Evolutionary conservation across 1,140 invertebrate species (phyloP), one percentile per base, ranked within the genome.

Genomic region (Hetaerina americana): DNA sequence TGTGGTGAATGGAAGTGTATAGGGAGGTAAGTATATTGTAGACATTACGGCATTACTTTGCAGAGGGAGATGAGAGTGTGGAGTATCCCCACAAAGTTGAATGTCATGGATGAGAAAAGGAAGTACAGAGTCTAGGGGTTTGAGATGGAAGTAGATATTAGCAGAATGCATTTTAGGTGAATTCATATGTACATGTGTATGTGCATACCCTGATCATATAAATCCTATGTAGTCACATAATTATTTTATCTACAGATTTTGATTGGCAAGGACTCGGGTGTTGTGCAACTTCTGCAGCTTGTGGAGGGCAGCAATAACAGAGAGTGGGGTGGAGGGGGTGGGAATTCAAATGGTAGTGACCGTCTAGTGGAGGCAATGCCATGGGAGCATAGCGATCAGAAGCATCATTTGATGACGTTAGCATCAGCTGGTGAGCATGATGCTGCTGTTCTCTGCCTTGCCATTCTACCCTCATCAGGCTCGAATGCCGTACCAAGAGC

Each of bases 201-300:
- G n/a, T n/a, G n/a, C n/a, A n/a, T n/a, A n/a, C n/a, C n/a, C n/a
- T n/a, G n/a, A n/a, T n/a, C n/a, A n/a, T n/a, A n/a, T n/a, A n/a
- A n/a, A n/a, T n/a, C n/a, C n/a, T n/a, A n/a, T n/a, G n/a, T n/a
- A n/a, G n/a, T n/a, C n/a, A n/a, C n/a, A 24, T 70, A 26, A 68
- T 57, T 28, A 73, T 70, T 26, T 40, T 69, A n/a, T 71, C 68
- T 73, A 26, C 68, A 77, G 76, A 57, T 77, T 5, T 71, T 77
- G 0, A 57, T 77, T 71, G 76, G 76, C 12, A 75, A 77, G 70
- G 77, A 77, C 27, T 69, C 68, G 25, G 77, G 77, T 6, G 70
- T 70, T 49, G 66, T 77, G 0, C 74, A 72, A 24, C 67, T 76
- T 18, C 68, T 75, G 12, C 68, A 66, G 26, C 27, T 77, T 0